A percentile compares a stretch with the other conserved stretches of the same genome.
Evolutionary conservation across 1,140 invertebrate genomes (phyloP).

Genomic region (Lethrus apterus): DNA sequence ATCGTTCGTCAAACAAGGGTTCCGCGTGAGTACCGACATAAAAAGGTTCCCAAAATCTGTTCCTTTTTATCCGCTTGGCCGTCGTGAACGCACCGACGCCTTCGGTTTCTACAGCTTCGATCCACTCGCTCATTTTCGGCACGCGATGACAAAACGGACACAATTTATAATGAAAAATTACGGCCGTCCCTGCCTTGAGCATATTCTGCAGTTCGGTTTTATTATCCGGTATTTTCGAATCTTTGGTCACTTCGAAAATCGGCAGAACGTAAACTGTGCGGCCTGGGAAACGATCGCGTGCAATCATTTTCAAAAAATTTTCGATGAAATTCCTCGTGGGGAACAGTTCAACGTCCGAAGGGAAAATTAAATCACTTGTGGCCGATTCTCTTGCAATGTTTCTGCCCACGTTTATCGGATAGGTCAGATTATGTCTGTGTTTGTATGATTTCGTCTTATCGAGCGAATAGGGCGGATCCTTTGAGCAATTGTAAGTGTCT

Average conservation of each 20-base stretch:
- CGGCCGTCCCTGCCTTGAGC: constrained; percentile 40
- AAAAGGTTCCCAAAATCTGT: constrained; percentile 51
- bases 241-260: constrained; percentile 45
- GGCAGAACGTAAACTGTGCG: constrained; percentile 41
- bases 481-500: constrained; percentile 5
- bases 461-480: constrained; percentile 6
- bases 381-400: constrained; percentile 38
- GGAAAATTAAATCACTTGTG: constrained; percentile 43
- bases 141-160: constrained; percentile 51
- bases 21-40: constrained; percentile 54
- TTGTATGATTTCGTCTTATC: constrained; percentile 12
- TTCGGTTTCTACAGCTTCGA: not conserved
- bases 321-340: constrained; percentile 35
- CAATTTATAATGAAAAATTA: constrained; percentile 49
- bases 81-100: constrained; percentile 24
- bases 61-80: constrained; percentile 39
- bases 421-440: constrained; percentile 23
- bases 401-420: constrained; percentile 45
- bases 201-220: constrained; percentile 42
- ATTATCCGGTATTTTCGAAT: constrained; percentile 31
- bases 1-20: constrained; percentile 51
- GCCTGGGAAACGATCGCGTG: constrained; percentile 18
- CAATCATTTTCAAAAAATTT: constrained; percentile 34
- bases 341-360: constrained; percentile 45
- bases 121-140: constrained; percentile 37